phyloP scores from a whole-genome alignment of 2,113 vertebrate species.

The Archocentrus centrarchus region DNA sequence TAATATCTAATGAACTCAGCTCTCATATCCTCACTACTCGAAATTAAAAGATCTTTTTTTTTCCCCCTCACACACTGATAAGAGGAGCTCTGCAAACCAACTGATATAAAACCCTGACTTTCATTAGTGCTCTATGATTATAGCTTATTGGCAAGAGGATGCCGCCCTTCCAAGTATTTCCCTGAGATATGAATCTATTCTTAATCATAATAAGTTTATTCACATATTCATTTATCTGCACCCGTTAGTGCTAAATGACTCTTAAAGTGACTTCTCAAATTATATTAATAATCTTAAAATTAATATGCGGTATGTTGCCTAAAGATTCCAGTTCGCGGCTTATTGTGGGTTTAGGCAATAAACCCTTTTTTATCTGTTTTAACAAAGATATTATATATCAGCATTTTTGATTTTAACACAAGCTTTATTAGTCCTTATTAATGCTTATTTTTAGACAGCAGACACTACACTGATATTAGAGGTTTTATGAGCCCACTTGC shows the following conservation, averaged over 20 bases:
- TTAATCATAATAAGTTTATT: constrained; percentile 60
- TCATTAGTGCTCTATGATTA: constrained; percentile 64
- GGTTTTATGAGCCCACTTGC: constrained; percentile 1
- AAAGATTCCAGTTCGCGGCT: constrained; percentile 11
- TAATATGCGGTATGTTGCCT: constrained; percentile 14
- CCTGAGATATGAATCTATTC: constrained; percentile 47
- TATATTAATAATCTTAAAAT: constrained; percentile 57
- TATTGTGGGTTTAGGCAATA: constrained; percentile 31
- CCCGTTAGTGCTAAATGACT: constrained; percentile 50
- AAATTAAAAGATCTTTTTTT: constrained; percentile 42
- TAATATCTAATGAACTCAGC: constrained; percentile 66
- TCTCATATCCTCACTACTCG: constrained; percentile 53
- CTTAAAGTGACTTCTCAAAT: constrained; percentile 47
- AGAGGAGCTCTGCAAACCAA: constrained; percentile 55
- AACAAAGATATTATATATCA: neutral
- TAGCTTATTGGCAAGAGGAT: constrained; percentile 44
- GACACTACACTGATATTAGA: neutral
- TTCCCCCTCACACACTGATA: constrained; percentile 36
- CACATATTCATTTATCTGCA: constrained; percentile 54
- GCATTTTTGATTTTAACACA: neutral
- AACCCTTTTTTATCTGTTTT: constrained; percentile 13
- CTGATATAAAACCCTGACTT: constrained; percentile 49
- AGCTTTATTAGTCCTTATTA: constrained; percentile 32
- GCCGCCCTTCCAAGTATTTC: constrained; percentile 40
- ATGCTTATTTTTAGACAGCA: neutral